Percentiles rank a stretch among this genome's conserved stretches.
Evolutionary conservation across 2,113 vertebrate species (phyloP).

Genomic region (Rutilus rutilus): DNA sequence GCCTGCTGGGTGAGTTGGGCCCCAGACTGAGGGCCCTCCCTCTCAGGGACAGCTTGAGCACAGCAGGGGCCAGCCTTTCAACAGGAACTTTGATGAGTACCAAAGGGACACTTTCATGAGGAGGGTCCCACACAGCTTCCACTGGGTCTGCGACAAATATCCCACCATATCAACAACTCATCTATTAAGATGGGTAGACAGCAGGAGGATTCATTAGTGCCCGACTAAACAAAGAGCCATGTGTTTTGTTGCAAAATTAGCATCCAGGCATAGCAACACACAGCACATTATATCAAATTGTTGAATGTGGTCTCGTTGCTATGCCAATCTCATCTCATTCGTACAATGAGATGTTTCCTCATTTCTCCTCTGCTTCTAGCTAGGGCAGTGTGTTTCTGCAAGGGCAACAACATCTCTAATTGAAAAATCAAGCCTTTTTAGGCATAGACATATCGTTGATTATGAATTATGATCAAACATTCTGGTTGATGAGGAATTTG

Average conservation of each 20-base stretch:
- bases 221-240: background rate
- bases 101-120: background rate
- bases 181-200: slow-evolving; percentile 15
- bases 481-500: slow-evolving; percentile 37
- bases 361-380: background rate
- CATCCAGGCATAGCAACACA: slow-evolving; percentile 8
- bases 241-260: slow-evolving; percentile 2
- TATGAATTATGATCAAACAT: slow-evolving; percentile 39
- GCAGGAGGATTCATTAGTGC: slow-evolving; percentile 43
- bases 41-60: slow-evolving; percentile 13
- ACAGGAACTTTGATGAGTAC: slow-evolving; percentile 14
- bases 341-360: background rate
- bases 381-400: background rate
- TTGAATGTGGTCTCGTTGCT: slow-evolving; percentile 10
- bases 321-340: background rate
- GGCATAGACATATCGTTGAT: slow-evolving; percentile 35
- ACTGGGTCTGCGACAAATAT: slow-evolving; percentile 1
- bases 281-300: background rate
- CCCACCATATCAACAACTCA: background rate
- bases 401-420: background rate
- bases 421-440: slow-evolving; percentile 29
- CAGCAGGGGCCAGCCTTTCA: slow-evolving; percentile 28
- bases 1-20: slow-evolving; percentile 3
- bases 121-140: slow-evolving; percentile 10
- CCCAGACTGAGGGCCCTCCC: slow-evolving; percentile 6